Base-by-base conservation (phyloP, 23 tunicate species). In the Oikopleura vanhoeffeni region DNA sequence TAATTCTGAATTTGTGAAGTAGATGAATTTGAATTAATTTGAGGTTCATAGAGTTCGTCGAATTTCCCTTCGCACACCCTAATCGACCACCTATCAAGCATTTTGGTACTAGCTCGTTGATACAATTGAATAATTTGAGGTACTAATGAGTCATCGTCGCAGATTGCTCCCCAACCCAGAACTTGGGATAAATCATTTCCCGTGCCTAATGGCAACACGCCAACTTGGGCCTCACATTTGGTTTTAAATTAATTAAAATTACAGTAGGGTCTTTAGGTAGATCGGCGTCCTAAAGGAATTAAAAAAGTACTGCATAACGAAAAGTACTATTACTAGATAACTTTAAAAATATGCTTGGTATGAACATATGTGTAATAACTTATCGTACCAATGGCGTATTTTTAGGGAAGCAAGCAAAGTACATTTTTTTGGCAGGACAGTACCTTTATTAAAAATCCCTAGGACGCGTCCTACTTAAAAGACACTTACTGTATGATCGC, bases 101-200 rank as follows among this genome's bases (percentile, higher is more conserved):
- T 57, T 85, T 95, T 95, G 1, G 92, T 87, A 57, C 91, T 88
- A 0, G 99, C 91, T 64, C 95, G 75, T 67, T 90, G 92, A 79
- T 91, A 95, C 71, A 88, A 64, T 57, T 95, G 91, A 39, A 95
- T 83, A n/a, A 95, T 88, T 1, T 88, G 83, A n/a, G 96, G 96
- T 3, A 91, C 99, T 67, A 87, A 90, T 2, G 92, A 83, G 76
- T 95, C 99, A 76, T 95, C 99, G 67, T 95, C 96, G 84, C 91
- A 95, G 83, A 89, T 86, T 41, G 87, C 89, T 18, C 99, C 99
- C 99, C 99, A 95, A 33, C 99, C 99, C 91, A 95, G 91, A 49
- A 95, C 99, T 83, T 95, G 99, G 41, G 96, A 91, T 41, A 95
- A 86, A 60, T 95, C 99, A 75, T 95, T 95, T 40, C 99, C 99